A percentile compares a stretch with the other conserved stretches of the same genome.
Conservation (phyloP, 2,888 invertebrate species). For the Dasysyrphus albostriatus region DNA sequence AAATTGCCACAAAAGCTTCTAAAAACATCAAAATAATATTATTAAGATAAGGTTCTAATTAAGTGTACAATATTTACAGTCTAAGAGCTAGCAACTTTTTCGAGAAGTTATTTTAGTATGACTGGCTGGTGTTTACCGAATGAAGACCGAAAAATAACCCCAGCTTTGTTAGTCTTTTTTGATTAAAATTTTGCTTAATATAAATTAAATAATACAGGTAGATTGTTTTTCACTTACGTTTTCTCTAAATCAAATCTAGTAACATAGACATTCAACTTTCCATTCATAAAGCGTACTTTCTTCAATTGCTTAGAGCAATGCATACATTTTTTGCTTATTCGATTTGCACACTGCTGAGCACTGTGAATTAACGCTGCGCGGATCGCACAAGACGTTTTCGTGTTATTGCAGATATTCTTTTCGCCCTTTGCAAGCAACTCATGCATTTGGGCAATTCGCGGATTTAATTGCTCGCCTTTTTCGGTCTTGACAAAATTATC, state of each 20-base stretch:
- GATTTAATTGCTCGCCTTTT: constrained; percentile 82
- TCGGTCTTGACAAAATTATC: constrained; percentile 79
- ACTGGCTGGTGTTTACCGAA: too few species aligned
- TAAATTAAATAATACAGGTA: too few species aligned
- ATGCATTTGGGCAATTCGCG: constrained; percentile 84
- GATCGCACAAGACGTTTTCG: constrained; percentile 81
- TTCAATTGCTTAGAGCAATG: constrained; percentile 80
- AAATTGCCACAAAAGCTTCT: too few species aligned
- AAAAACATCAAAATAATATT: too few species aligned
- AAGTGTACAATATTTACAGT: too few species aligned
- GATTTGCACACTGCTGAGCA: constrained; percentile 79
- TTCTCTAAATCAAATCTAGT: constrained; percentile 80
- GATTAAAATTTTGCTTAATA: too few species aligned
- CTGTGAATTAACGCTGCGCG: constrained; percentile 80
- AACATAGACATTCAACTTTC: constrained; percentile 80
- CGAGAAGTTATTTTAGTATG: too few species aligned
- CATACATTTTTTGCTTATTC: constrained; percentile 79
- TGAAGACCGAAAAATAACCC: too few species aligned
- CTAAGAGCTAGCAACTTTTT: too few species aligned
- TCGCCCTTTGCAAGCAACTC: constrained; percentile 80
- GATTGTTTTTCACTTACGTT: constrained; percentile 68
- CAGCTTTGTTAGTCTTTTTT: too few species aligned
- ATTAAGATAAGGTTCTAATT: too few species aligned
- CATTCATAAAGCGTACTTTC: constrained; percentile 80
- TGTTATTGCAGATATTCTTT: constrained; percentile 75